A percentile compares a stretch with the other conserved stretches of the same genome.
Conservation (phyloP, 2,113 vertebrate genomes). For the Nothobranchius kuhntae region DNA sequence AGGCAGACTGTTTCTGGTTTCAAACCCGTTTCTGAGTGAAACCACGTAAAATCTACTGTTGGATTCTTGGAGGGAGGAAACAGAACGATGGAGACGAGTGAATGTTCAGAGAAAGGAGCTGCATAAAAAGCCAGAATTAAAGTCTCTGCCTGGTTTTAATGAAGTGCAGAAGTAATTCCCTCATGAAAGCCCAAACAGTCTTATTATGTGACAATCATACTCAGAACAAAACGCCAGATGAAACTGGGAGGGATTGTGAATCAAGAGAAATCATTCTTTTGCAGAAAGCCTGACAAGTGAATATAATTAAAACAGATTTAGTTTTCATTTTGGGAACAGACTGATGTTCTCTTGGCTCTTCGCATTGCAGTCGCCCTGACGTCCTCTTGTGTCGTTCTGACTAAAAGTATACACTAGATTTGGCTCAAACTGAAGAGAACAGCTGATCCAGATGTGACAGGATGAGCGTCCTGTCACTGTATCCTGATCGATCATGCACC, state of each 20-base stretch:
- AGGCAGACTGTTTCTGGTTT: too few relatives aligned
- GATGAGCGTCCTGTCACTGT: too few relatives aligned
- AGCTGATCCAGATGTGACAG: too few relatives aligned
- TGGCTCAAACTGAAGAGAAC: constrained; percentile 49
- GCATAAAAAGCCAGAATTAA: constrained; percentile 65
- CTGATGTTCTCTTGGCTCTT: constrained; percentile 10
- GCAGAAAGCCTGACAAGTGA: constrained; percentile 68
- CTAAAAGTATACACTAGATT: constrained; percentile 33
- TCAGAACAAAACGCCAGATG: constrained; percentile 71
- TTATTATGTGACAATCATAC: constrained; percentile 80
- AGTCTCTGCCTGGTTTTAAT: constrained; percentile 70
- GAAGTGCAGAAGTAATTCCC: constrained; percentile 78
- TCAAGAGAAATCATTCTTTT: constrained; percentile 56
- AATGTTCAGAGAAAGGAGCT: constrained; percentile 40
- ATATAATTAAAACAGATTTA: constrained; percentile 48
- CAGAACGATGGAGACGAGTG: constrained; percentile 27
- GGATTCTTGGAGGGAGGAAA: constrained; percentile 31
- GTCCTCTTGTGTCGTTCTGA: background rate
- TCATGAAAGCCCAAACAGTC: constrained; percentile 76
- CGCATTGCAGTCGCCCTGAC: constrained; percentile 10
- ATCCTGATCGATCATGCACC: too few relatives aligned
- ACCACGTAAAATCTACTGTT: constrained; percentile 17
- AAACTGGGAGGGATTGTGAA: constrained; percentile 74
- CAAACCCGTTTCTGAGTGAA: constrained; percentile 25
- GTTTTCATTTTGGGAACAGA: constrained; percentile 50